Evolutionary conservation across 2,888 invertebrate genomes (phyloP), one percentile per base, ranked within the genome.

Genomic region (Phaedon cochleariae): DNA sequence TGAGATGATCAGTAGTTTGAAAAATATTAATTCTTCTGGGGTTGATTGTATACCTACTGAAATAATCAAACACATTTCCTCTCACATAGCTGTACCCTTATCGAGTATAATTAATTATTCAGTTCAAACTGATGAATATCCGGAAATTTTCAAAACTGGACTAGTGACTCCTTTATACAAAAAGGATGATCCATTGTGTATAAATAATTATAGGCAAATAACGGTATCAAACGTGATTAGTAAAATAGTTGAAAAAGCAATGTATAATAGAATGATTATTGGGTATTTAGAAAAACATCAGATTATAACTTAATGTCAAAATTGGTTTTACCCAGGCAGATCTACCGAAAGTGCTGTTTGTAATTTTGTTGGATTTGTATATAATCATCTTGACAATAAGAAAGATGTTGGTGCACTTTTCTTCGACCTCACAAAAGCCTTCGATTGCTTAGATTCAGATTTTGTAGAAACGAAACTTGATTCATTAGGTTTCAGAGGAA

Each of bases 171-270:
- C 31, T 34, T 34, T 5, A 34, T 34, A 7, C 9, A 34, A 34
- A 34, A 34, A 34, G 31, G 31, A 34, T 10, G 31, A 5, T 26
- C 26, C 4, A n/a, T n/a, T n/a, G n/a, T n/a, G 26, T 26, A 26
- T 26, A 7, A 37, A 37, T 18, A 37, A 54, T 22, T 37, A 54
- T 18, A 52, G 26, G 29, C 52, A 52, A 10, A 51, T 51, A 51
- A 51, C 51, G 10, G 51, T 51, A n/a, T 51, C 53, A 53, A 53
- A 31, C 29, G 54, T 54, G 37, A 54, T 54, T 6, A 37, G 54
- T 29, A 54, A 37, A 54, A 10, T 29, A 26, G 53, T 31, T 31
- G 53, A 53, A 53, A 53, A 53, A 53, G 22, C 4, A 7, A 21
- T 21, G 5, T 51, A 48, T 48, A 48, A 48, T 48, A 48, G 48